Evolutionary conservation across 1,140 invertebrate genomes (phyloP).

Genomic region (Riptortus pedestris): DNA sequence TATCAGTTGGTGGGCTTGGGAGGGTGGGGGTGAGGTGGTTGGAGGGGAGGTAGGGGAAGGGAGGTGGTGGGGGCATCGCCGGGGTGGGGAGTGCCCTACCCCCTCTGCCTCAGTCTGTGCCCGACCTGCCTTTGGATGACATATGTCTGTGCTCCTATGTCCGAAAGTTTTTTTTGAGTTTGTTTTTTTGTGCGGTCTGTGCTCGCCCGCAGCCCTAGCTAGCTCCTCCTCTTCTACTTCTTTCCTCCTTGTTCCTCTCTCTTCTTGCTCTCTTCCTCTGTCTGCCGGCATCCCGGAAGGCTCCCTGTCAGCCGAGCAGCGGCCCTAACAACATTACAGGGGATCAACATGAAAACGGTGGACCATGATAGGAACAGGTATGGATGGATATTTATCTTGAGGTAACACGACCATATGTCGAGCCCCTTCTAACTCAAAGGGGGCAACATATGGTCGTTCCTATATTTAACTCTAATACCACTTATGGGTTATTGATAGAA

Average conservation of each 20-base stretch:
- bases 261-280: not conserved
- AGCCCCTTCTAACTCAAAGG: too few species aligned
- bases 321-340: not conserved
- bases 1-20: too few species aligned
- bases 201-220: too few species aligned
- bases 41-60: too few species aligned
- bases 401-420: too few species aligned
- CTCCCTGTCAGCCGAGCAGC: not conserved
- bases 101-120: not conserved
- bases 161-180: not conserved
- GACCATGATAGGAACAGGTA: not conserved
- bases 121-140: not conserved
- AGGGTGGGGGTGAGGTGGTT: too few species aligned
- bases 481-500: too few species aligned
- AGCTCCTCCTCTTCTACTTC: too few species aligned
- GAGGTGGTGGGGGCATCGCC: too few species aligned
- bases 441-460: too few species aligned
- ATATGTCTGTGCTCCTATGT: not conserved
- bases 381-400: too few species aligned
- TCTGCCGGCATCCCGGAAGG: not conserved
- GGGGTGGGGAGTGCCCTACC: not conserved
- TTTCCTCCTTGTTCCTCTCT: not conserved
- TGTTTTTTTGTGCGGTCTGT: not conserved
- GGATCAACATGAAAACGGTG: not conserved
- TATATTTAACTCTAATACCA: too few species aligned